Conservation (phyloP, 2,113 vertebrate genomes). For the Formicarius rufipectus region DNA sequence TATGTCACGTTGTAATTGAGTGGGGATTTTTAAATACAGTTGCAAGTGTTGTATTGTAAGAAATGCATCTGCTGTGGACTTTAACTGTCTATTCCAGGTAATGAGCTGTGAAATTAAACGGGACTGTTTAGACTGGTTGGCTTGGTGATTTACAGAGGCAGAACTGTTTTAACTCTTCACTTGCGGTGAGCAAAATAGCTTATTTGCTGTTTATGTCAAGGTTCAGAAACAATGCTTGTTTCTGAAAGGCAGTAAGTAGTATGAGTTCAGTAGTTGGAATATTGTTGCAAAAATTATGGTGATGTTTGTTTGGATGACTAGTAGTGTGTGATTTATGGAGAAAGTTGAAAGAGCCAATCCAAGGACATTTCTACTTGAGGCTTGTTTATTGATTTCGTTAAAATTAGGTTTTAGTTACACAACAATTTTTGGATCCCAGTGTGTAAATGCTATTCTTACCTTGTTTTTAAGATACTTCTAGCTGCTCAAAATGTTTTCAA, state of each 20-base stretch:
- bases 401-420: background rate
- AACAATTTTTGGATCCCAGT: background rate
- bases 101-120: slow-evolving; percentile 48
- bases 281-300: background rate
- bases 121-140: background rate
- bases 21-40: background rate
- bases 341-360: background rate
- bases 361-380: background rate
- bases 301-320: background rate
- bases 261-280: background rate
- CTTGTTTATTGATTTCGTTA: background rate
- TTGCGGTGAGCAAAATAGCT: background rate
- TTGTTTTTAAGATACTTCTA: background rate
- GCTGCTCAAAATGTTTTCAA: background rate
- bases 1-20: background rate
- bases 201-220: background rate
- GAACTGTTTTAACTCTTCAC: background rate
- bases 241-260: background rate
- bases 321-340: background rate
- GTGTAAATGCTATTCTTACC: background rate
- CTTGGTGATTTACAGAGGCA: background rate
- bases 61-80: background rate
- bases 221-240: too few relatives aligned
- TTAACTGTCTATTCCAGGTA: slow-evolving; percentile 2
- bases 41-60: background rate